Evolutionary conservation across 2,113 vertebrate species (phyloP), one percentile per base, ranked within the genome.

Genomic region (Python bivittatus): DNA sequence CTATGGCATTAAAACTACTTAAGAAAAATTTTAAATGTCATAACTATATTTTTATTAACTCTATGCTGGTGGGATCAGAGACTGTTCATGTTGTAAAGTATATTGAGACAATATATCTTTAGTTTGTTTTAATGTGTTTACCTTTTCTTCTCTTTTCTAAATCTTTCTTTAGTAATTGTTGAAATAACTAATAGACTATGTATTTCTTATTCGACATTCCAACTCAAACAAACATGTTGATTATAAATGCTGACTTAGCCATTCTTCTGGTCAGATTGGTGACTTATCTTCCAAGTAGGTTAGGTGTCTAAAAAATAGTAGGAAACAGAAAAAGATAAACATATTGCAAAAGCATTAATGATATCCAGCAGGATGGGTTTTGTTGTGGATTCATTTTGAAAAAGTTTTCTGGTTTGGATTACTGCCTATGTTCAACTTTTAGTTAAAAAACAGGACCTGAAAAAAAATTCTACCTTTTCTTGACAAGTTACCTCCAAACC

Each of bases 281-380:
- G 86, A 92, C 91, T 72, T 89, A 91, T 89, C 90, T 93, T 92
- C 88, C 57, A 93, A 89, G 58, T 90, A 91, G 54, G 91, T 94
- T 95, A 88, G 88, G 89, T 11, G 8, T 94, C 95, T 96, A 94
- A 92, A 94, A 92, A 89, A 92, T 83, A 9, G 27, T 84, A 93
- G 93, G 68, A 94, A 93, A 94, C 88, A 52, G 6, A 92, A 90
- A 92, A 57, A 94, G 68, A 93, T 87, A 95, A 94, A 96, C 94
- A 93, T 88, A 89, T 93, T 93, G 91, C 92, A 93, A 90, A 95
- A 93, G 57, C 33, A 68, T 91, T 94, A 88, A 90, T 94, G 91
- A 60, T 94, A 89, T 94, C 93, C 94, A 92, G 92, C 88, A 93
- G 93, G 12, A 53, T 79, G 60, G 93, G 79, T 72, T 57, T 60